Conservation (phyloP, 2,888 invertebrate genomes). For the Cantharis flavilabris region DNA sequence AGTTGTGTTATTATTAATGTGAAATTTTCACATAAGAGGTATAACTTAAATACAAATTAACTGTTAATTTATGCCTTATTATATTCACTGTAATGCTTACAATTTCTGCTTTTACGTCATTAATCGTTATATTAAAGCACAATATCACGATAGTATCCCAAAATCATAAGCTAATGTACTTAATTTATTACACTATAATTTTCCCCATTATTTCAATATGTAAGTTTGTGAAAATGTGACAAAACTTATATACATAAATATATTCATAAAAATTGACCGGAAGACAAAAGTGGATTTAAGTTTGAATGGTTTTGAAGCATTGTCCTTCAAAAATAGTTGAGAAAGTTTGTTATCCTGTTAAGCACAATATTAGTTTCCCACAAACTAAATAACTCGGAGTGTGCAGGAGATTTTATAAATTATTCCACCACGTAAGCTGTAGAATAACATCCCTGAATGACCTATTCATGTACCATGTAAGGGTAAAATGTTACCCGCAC, state of each 20-base stretch:
- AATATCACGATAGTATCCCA: neutral
- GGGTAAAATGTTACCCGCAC: neutral
- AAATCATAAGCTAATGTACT: neutral
- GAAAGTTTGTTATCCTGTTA: neutral
- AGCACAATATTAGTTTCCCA: neutral
- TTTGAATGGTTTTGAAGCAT: neutral
- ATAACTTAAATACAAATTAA: neutral
- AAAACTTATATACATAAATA: too few species aligned
- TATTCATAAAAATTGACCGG: too few species aligned
- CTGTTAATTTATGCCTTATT: neutral
- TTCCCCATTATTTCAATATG: neutral
- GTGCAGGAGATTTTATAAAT: neutral
- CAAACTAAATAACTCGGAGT: neutral
- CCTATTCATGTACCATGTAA: neutral
- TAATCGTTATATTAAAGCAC: neutral
- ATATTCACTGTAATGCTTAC: neutral
- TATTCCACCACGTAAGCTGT: neutral
- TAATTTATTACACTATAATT: neutral
- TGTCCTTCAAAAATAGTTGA: neutral
- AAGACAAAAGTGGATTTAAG: too few species aligned
- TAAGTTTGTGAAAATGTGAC: neutral
- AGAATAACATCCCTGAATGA: neutral
- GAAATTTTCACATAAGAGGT: neutral
- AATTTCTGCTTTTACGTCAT: neutral
- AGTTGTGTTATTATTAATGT: neutral